A percentile compares a stretch with the other conserved stretches of the same genome.
Conservation (phyloP, 2,888 invertebrate genomes). For the Emmelina monodactyla region DNA sequence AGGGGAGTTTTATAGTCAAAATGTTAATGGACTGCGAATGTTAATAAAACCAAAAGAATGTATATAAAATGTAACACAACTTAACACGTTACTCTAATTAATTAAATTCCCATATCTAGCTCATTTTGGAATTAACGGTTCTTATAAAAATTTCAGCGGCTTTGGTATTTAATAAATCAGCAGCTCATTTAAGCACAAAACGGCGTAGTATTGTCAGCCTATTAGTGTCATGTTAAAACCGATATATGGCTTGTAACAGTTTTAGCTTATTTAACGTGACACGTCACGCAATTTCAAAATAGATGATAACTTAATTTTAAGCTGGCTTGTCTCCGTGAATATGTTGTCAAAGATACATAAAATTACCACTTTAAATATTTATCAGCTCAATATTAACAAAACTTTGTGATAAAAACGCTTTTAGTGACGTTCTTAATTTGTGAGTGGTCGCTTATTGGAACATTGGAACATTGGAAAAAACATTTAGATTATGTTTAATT, state of each 20-base stretch:
- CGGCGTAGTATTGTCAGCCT: background rate
- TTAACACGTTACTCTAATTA: too few species aligned
- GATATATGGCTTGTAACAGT: background rate
- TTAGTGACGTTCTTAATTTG: too few species aligned
- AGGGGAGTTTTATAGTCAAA: too few species aligned
- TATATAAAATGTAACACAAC: too few species aligned
- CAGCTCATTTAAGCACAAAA: background rate
- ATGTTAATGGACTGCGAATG: too few species aligned
- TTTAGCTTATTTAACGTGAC: background rate
- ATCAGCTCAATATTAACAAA: too few species aligned
- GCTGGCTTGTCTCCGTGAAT: background rate
- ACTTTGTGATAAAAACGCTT: too few species aligned
- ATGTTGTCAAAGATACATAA: background rate
- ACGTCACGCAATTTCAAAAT: background rate
- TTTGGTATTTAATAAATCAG: slow-evolving; percentile 1
- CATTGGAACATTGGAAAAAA: too few species aligned
- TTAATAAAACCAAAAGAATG: too few species aligned
- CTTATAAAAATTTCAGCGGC: background rate
- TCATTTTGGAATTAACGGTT: slow-evolving; percentile 12
- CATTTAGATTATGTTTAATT: too few species aligned
- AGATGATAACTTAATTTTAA: background rate
- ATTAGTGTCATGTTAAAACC: background rate
- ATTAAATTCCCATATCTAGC: too few species aligned
- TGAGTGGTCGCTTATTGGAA: too few species aligned
- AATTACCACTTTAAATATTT: background rate